These are phyloP conservation scores for Bos taurus DNA, from an alignment of 2,113 vertebrate species.

Conservation along the genomic window DNA sequence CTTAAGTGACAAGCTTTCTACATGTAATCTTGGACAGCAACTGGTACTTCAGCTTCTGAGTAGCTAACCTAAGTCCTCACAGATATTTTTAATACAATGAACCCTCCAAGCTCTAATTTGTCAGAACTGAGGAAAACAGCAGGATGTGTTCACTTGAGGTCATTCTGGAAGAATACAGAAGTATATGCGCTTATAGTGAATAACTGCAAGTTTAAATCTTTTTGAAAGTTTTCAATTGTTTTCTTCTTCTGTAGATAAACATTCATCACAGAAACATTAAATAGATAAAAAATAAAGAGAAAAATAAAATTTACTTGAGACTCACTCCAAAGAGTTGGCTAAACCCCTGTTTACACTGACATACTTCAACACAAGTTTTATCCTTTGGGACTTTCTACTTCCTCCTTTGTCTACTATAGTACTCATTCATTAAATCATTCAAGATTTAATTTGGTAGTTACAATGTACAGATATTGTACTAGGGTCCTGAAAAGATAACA, in stretches of 20 bases:
- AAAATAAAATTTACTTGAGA: not conserved
- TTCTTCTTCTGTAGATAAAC: not conserved
- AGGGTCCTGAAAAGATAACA: not conserved
- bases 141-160: not conserved
- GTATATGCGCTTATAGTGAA: not conserved
- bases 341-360: not conserved
- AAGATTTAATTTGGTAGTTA: not conserved
- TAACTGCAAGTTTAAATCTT: not conserved
- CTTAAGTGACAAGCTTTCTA: not conserved
- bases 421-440: not conserved
- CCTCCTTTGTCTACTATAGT: not conserved
- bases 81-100: conserved; percentile 21
- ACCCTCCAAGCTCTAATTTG: not conserved
- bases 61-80: not conserved
- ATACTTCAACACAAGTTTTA: not conserved
- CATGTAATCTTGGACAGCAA: not conserved
- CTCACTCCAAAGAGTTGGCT: not conserved
- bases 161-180: not conserved
- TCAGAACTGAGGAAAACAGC: not conserved
- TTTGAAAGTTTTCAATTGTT: not conserved
- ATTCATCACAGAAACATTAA: not conserved
- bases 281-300: not conserved
- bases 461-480: not conserved
- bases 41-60: not conserved
- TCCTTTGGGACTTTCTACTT: not conserved